Percentiles rank a stretch among this genome's conserved stretches.
Evolutionary conservation across 30 jellyfish, hydroid and myxozoan genomes (phyloP).

Genomic region (Aurelia coerulea): DNA sequence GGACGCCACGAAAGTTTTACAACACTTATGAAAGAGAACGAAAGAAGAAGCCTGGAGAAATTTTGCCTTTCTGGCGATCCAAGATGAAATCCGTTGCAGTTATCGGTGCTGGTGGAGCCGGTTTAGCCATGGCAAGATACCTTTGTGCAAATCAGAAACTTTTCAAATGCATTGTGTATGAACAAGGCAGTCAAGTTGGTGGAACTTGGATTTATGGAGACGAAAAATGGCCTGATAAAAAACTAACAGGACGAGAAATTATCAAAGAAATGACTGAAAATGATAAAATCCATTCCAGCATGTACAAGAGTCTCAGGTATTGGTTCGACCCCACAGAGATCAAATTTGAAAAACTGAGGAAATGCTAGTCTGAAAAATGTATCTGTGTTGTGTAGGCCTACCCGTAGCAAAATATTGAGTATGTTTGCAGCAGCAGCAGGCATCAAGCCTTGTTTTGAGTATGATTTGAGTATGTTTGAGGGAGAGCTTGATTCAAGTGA

Average conservation of each 20-base stretch:
- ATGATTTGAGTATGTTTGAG: too few relatives aligned
- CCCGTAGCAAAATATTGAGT: too few relatives aligned
- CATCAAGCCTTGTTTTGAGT: too few relatives aligned
- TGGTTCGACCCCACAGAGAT: neutral
- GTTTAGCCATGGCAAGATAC: constrained; percentile 85
- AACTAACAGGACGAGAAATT: neutral
- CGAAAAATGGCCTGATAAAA: neutral
- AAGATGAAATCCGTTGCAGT: constrained; percentile 79
- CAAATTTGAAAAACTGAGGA: too few relatives aligned
- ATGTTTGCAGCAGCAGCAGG: too few relatives aligned
- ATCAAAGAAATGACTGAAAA: neutral
- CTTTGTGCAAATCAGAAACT: constrained; percentile 39
- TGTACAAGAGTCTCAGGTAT: constrained; percentile 78
- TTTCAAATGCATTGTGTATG: constrained; percentile 59
- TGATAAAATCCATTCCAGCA: constrained; percentile 61
- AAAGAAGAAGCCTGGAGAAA: too few relatives aligned
- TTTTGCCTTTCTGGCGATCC: too few relatives aligned
- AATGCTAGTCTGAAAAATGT: too few relatives aligned
- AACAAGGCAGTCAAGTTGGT: constrained; percentile 75
- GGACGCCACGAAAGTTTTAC: too few relatives aligned
- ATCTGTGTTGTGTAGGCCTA: too few relatives aligned
- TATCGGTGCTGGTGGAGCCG: constrained; percentile 98
- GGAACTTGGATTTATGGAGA: constrained; percentile 88
- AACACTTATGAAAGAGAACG: too few relatives aligned
- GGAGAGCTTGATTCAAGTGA: too few relatives aligned